Percentiles rank a stretch among this genome's conserved stretches.
These are phyloP conservation scores for Rostratula benghalensis DNA, from an alignment of 2,113 vertebrate genomes.

Conservation along the genomic window DNA sequence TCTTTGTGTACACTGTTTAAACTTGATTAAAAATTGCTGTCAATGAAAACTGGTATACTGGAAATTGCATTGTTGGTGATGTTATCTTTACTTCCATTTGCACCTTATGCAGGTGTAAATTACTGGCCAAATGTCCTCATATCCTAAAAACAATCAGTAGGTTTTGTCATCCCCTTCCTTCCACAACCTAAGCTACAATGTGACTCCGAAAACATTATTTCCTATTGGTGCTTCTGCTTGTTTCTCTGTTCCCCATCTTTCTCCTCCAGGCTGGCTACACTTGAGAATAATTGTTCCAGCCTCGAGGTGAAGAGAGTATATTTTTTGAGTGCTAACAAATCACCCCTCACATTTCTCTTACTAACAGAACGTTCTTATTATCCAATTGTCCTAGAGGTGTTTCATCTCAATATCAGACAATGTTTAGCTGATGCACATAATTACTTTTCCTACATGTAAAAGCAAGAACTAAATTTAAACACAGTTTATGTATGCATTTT, in stretches of 20 bases:
- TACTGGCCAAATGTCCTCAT: neutral
- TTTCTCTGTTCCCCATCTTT: neutral
- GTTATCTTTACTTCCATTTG: neutral
- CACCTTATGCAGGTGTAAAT: neutral
- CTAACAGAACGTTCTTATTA: neutral
- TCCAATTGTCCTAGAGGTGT: conserved; percentile 8
- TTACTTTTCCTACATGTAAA: conserved; percentile 25
- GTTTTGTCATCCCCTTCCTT: neutral
- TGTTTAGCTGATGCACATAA: conserved; percentile 15
- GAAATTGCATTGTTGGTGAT: neutral
- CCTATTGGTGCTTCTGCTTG: neutral
- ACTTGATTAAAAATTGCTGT: neutral
- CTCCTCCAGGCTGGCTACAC: fast-evolving
- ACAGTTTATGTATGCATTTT: neutral
- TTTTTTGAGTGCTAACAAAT: conserved; percentile 6
- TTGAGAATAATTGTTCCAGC: neutral
- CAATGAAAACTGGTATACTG: neutral
- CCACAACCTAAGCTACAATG: neutral
- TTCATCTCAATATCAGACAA: conserved; percentile 36
- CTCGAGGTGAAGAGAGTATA: neutral
- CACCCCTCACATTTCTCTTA: neutral
- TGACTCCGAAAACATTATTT: neutral
- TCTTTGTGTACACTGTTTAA: neutral
- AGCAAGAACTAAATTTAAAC: conserved; percentile 41
- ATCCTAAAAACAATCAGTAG: neutral